phyloP scores from a whole-genome alignment of 2,888 invertebrate genomes.

The Acleris emargana region DNA sequence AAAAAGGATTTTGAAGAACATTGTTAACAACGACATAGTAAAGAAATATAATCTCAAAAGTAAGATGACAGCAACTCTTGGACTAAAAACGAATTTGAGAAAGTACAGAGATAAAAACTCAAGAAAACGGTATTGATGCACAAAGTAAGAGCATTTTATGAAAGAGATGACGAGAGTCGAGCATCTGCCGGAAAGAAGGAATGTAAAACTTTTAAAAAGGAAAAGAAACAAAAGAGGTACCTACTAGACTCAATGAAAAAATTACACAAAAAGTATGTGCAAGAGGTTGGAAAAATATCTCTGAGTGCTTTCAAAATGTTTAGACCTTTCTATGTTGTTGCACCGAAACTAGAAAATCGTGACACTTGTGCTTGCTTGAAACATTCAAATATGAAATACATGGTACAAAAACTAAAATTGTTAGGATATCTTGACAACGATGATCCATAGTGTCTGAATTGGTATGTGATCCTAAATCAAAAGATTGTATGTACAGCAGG shows the following conservation, averaged over 20 bases:
- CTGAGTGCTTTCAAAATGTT: background rate
- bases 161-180: background rate
- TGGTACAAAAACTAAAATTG: background rate
- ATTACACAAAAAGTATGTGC: background rate
- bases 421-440: background rate
- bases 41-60: too few relatives aligned
- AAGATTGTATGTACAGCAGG: background rate
- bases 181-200: slow-evolving; percentile 5
- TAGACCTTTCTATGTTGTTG: background rate
- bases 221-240: background rate
- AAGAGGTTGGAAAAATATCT: background rate
- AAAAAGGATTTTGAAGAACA: too few relatives aligned
- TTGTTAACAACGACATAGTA: too few relatives aligned
- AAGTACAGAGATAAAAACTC: too few relatives aligned
- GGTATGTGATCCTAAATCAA: background rate
- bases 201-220: background rate
- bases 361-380: background rate
- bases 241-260: background rate
- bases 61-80: too few relatives aligned
- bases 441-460: background rate
- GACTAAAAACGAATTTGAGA: too few relatives aligned
- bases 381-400: background rate
- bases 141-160: background rate
- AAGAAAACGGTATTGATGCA: background rate
- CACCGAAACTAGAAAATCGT: background rate